These are phyloP conservation scores for Agapetus fuscipes DNA, from an alignment of 2,888 invertebrate genomes.

Conservation along the genomic window DNA sequence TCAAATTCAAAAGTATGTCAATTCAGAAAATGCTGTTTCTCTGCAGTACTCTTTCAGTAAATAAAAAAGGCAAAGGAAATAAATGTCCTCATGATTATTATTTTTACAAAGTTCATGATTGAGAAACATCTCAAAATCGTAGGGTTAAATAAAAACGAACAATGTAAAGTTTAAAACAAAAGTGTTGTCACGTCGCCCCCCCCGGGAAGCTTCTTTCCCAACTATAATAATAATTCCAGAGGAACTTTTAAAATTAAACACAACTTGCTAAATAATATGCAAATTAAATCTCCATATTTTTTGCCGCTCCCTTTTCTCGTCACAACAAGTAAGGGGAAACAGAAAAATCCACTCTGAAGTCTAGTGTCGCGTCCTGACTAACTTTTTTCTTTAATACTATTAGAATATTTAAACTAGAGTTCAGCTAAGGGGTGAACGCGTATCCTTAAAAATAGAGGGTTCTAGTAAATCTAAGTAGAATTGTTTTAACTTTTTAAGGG, in stretches of 20 bases:
- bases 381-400: constrained; percentile 16
- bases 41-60: too few relatives aligned
- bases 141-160: too few relatives aligned
- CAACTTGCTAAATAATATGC: constrained; percentile 21
- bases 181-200: constrained; percentile 2
- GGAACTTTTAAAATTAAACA: constrained; percentile 21
- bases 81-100: too few relatives aligned
- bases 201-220: not conserved
- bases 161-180: constrained; percentile 4
- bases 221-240: constrained; percentile 14
- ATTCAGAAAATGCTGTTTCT: too few relatives aligned
- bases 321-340: constrained; percentile 15
- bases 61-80: too few relatives aligned
- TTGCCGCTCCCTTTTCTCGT: constrained; percentile 10
- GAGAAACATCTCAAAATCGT: not conserved
- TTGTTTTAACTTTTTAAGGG: too few relatives aligned
- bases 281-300: constrained; percentile 17
- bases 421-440: too few relatives aligned
- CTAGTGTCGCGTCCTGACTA: constrained; percentile 4
- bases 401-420: constrained; percentile 1
- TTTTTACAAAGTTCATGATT: too few relatives aligned
- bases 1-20: too few relatives aligned
- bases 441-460: too few relatives aligned
- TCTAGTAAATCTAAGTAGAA: too few relatives aligned
- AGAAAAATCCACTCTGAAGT: constrained; percentile 14